Evolutionary conservation across 2,888 invertebrate species (phyloP), one percentile per base, ranked within the genome.

Genomic region (Anthrax anthrax): DNA sequence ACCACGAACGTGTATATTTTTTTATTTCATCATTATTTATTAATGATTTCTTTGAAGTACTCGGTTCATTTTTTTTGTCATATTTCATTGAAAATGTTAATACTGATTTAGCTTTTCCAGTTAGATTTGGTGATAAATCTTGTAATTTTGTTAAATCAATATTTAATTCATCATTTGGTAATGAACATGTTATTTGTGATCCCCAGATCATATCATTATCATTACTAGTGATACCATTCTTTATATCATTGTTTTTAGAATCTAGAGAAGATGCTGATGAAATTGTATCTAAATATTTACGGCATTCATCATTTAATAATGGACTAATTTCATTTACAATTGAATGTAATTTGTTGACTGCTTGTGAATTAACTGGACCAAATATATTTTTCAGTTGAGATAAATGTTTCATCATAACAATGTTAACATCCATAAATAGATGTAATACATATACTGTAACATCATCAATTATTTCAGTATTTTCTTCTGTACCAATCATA

Each of bases 391-490:
- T 71, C 14, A 85, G 60, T 44, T 75, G 66, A 3, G 72, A 67
- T 3, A 73, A 60, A 58, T 78, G 77, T 52, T 75, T 75, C 37
- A 74, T 67, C 59, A 75, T 72, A 10, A 81, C 70, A 44, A 74
- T 66, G 43, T 72, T 73, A 47, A 61, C 60, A 43, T 77, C 72
- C 2, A 81, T 62, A 56, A 84, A 76, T 59, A 81, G 64, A 54
- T 74, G 69, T 3, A 84, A 65, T 1, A 77, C 64, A 55, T 75
- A 73, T 0, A 82, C 65, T 0, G 77, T 62, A 1, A 80, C 74
- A 62, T 81, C 80, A 55, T 82, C 77, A 10, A 78, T 68, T 9
- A 80, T 64, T 49, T 76, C 72, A 51, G 72, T 65, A 34, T 74
- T 56, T 52, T 76, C 75, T 39, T 80, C 81, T 18, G 60, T 57